phyloP scores from a whole-genome alignment of 2,888 invertebrate genomes.

The Conus canariensis region DNA sequence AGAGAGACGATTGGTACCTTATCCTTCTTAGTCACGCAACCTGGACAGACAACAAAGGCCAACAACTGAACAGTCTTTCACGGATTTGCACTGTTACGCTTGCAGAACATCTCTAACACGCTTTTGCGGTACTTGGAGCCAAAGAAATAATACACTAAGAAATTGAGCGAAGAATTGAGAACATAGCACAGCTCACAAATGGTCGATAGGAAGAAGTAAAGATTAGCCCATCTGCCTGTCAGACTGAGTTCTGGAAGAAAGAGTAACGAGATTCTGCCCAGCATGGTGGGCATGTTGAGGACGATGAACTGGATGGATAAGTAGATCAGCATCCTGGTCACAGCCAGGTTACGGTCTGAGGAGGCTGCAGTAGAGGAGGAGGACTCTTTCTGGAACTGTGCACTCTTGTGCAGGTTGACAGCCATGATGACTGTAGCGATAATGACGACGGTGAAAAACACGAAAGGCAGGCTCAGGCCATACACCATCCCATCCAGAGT shows the following conservation, averaged over 20 bases:
- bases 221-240: neutral
- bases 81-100: neutral
- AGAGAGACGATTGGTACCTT: too few species aligned
- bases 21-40: too few species aligned
- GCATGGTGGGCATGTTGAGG: neutral
- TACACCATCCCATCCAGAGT: neutral
- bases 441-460: neutral
- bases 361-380: neutral
- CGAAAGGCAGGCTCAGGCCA: neutral
- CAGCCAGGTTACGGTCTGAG: neutral
- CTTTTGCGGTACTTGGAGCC: neutral
- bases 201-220: neutral
- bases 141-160: neutral
- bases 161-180: neutral
- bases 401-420: neutral
- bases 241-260: neutral
- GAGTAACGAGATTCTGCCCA: neutral
- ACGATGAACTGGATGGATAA: slow-evolving; percentile 20
- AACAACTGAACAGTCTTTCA: too few species aligned
- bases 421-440: neutral
- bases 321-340: slow-evolving; percentile 21
- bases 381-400: neutral
- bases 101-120: neutral
- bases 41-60: too few species aligned
- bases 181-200: neutral